phyloP scores from a whole-genome alignment of 2,797 vertebrate species.

The Florisuga fusca region DNA sequence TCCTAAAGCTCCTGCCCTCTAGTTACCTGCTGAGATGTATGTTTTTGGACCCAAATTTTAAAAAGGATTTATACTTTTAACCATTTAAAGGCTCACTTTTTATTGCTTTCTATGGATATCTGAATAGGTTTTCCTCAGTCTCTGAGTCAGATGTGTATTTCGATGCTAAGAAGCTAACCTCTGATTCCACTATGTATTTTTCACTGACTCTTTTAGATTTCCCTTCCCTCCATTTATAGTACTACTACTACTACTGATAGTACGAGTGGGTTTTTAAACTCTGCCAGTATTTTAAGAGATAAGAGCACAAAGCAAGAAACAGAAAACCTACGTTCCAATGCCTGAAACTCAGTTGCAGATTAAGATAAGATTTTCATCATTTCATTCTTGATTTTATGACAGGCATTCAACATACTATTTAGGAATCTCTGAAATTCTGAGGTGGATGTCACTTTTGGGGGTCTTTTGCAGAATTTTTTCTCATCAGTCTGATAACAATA shows the following conservation, averaged over 20 bases:
- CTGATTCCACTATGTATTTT: background rate
- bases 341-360: background rate
- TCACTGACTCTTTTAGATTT: background rate
- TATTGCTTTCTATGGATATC: background rate
- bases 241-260: too few relatives aligned
- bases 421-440: background rate
- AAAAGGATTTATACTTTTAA: background rate
- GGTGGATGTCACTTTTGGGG: too few relatives aligned
- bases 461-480: background rate
- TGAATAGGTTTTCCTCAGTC: background rate
- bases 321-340: background rate
- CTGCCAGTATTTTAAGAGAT: background rate
- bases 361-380: background rate
- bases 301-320: background rate
- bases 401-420: background rate
- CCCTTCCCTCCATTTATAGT: accelerated
- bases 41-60: background rate
- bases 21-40: background rate
- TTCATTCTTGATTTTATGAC: background rate
- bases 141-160: background rate
- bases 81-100: background rate
- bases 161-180: background rate
- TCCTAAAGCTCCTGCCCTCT: background rate
- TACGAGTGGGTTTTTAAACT: background rate
- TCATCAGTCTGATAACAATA: background rate